These are phyloP conservation scores for Priocnemis perturbator DNA, from an alignment of 2,888 invertebrate species.

Conservation along the genomic window DNA sequence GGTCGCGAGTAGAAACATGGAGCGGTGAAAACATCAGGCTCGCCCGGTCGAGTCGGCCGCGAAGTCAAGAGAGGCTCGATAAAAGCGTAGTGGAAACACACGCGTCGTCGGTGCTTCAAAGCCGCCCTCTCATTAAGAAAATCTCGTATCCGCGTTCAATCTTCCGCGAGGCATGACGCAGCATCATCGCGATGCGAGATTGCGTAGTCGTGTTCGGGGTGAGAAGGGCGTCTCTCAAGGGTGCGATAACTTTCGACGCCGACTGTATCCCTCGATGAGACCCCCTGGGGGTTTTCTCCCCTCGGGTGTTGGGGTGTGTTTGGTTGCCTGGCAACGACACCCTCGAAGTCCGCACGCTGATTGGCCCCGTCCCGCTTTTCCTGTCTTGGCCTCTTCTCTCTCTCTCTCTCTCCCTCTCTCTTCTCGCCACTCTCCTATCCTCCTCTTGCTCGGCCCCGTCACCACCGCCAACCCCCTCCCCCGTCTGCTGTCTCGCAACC, in stretches of 20 bases:
- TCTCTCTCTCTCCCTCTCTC: constrained; percentile 29
- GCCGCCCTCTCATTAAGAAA: background rate
- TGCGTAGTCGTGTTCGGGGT: background rate
- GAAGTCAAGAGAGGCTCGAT: too few species aligned
- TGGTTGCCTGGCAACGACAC: constrained; percentile 74
- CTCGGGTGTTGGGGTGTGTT: constrained; percentile 66
- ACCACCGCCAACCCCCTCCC: constrained; percentile 31
- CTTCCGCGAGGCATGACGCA: background rate
- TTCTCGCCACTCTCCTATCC: constrained; percentile 30
- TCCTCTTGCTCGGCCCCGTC: constrained; percentile 35
- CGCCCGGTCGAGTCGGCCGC: too few species aligned
- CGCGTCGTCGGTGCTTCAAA: too few species aligned
- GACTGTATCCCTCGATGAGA: constrained; percentile 61
- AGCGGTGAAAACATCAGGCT: too few species aligned
- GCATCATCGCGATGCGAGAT: background rate
- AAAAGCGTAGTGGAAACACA: too few species aligned
- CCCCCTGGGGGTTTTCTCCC: constrained; percentile 62
- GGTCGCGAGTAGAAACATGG: too few species aligned
- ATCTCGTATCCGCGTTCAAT: background rate
- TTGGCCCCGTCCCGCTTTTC: constrained; percentile 10
- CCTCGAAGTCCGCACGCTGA: constrained; percentile 66
- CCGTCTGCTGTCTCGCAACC: constrained; percentile 37
- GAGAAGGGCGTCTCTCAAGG: constrained; percentile 46
- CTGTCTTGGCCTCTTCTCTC: constrained; percentile 50
- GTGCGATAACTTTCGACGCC: constrained; percentile 59